Evolutionary conservation across 2,888 invertebrate species (phyloP).

Genomic region (Villa cingulata): DNA sequence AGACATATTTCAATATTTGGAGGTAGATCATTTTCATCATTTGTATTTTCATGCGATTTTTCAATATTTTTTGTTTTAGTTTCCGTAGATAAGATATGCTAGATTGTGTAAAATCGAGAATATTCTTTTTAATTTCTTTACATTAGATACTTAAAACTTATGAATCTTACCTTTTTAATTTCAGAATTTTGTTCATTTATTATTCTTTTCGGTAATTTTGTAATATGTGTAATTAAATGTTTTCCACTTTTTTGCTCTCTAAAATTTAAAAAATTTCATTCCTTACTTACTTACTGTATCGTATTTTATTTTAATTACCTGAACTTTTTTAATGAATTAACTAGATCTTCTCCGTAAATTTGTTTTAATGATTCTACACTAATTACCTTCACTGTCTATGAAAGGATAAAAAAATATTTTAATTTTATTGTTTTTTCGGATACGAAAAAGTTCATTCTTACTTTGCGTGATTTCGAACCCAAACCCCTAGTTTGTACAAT

Average conservation of each 20-base stretch:
- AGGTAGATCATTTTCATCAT: conserved; percentile 15
- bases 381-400: conserved; percentile 32
- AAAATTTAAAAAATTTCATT: neutral
- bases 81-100: too few relatives aligned
- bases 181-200: neutral
- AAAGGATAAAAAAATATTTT: neutral
- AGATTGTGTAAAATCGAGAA: too few relatives aligned
- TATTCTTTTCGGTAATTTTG: neutral
- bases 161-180: neutral
- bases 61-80: too few relatives aligned
- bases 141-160: too few relatives aligned
- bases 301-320: neutral
- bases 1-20: conserved; percentile 17
- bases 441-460: too few relatives aligned
- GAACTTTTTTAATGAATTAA: conserved; percentile 25
- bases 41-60: neutral
- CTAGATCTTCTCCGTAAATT: conserved; percentile 25
- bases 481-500: too few relatives aligned
- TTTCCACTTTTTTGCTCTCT: neutral
- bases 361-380: conserved; percentile 33
- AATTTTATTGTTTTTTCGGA: neutral
- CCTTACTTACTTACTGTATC: neutral
- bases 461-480: too few relatives aligned
- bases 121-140: neutral
- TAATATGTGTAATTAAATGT: neutral